A percentile compares a stretch with the other conserved stretches of the same genome.
These are phyloP conservation scores for Pogoniulus pusillus DNA, from an alignment of 2,797 vertebrate genomes.

Conservation along the genomic window DNA sequence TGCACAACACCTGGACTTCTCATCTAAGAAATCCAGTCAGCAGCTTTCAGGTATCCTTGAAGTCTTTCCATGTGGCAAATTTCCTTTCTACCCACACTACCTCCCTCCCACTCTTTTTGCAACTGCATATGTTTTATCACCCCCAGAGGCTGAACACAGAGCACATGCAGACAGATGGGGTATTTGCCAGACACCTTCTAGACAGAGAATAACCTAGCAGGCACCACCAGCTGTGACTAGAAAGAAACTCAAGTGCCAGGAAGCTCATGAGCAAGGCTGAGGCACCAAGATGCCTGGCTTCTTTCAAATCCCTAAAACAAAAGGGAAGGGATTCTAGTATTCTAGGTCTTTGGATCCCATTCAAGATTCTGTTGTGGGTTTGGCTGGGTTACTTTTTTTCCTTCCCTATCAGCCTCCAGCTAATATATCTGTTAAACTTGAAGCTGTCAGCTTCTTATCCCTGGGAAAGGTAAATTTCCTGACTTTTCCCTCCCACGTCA, in stretches of 20 bases:
- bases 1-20: background rate
- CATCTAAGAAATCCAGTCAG: background rate
- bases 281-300: background rate
- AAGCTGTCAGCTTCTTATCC: background rate
- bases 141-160: background rate
- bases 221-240: background rate
- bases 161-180: background rate
- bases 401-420: background rate
- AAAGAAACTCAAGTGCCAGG: background rate
- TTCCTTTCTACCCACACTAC: background rate
- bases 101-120: background rate
- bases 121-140: background rate
- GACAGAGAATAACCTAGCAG: background rate
- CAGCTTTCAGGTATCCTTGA: background rate
- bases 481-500: background rate
- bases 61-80: background rate
- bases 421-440: background rate
- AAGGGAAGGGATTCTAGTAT: background rate
- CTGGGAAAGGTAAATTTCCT: background rate
- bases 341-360: background rate
- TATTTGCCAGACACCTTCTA: background rate
- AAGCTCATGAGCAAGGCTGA: background rate
- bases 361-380: background rate
- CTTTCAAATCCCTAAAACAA: background rate
- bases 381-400: accelerated